These are phyloP conservation scores for Heteromurus nitidus DNA, from an alignment of 2,888 invertebrate genomes.

Conservation along the genomic window DNA sequence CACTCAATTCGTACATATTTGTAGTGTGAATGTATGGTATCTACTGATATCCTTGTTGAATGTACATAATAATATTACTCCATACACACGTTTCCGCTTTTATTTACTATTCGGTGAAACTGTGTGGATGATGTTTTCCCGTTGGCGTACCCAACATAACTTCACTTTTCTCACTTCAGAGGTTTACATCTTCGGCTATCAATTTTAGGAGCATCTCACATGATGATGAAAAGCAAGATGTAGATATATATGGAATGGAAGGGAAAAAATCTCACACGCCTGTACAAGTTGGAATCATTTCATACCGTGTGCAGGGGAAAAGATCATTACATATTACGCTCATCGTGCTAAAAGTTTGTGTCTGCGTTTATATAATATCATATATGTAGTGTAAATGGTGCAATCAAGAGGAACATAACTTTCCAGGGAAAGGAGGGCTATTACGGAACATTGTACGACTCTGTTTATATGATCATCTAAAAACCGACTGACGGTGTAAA, in stretches of 20 bases:
- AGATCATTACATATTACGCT: no score
- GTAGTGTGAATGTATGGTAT: no score
- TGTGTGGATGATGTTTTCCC: background rate
- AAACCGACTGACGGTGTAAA: background rate
- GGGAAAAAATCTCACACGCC: background rate
- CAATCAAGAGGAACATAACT: conserved; percentile 11
- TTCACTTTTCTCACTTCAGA: background rate
- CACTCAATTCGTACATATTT: no score
- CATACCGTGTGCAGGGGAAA: no score
- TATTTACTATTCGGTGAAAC: background rate
- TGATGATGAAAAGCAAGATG: background rate
- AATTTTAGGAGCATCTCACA: no score
- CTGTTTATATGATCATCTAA: conserved; percentile 9
- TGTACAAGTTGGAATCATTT: background rate
- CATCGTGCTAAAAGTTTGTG: no score
- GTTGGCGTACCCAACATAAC: background rate
- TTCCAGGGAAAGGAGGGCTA: background rate
- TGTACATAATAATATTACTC: no score
- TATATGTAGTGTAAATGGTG: conserved; percentile 11
- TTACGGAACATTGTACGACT: conserved; percentile 4
- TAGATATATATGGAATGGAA: background rate
- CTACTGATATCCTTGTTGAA: no score
- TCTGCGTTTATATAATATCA: no score
- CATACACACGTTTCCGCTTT: background rate
- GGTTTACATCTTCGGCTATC: background rate